Conservation (phyloP, 1,140 invertebrate genomes). For the Pseudomyrmex dendroicus region DNA sequence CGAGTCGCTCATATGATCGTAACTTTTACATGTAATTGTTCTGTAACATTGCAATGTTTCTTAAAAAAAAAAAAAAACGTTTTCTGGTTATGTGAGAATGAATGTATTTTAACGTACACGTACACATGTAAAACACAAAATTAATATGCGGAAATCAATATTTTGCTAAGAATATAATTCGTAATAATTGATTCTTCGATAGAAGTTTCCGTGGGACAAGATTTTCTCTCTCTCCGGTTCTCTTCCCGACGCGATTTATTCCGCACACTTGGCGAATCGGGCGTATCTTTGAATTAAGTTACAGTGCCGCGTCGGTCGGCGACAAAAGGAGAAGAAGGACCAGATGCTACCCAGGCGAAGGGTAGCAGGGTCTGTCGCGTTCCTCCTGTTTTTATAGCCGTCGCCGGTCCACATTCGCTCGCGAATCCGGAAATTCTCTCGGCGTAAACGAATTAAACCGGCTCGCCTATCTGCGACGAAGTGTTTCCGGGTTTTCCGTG, state of each 20-base stretch:
- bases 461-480: constrained; percentile 52
- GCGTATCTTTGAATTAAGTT: constrained; percentile 61
- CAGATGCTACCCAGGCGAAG: constrained; percentile 38
- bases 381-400: constrained; percentile 59
- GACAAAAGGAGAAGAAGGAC: constrained; percentile 44
- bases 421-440: constrained; percentile 57
- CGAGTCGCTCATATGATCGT: neutral
- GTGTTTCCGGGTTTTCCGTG: constrained; percentile 27
- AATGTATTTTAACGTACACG: neutral
- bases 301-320: constrained; percentile 24
- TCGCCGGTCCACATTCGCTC: constrained; percentile 39
- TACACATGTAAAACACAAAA: neutral
- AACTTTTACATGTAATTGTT: neutral
- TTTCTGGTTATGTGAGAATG: too few relatives aligned
- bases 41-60: too few relatives aligned
- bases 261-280: constrained; percentile 68
- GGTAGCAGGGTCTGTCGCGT: constrained; percentile 23
- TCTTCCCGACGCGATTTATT: constrained; percentile 60
- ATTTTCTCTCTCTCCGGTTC: constrained; percentile 37
- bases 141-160: constrained; percentile 19
- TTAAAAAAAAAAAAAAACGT: too few relatives aligned
- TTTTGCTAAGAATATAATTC: constrained; percentile 40
- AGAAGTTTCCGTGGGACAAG: constrained; percentile 37
- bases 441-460: constrained; percentile 62
- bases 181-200: constrained; percentile 63